These are phyloP conservation scores for Crypturellus undulatus DNA, from an alignment of 2,113 vertebrate genomes.

Conservation along the genomic window DNA sequence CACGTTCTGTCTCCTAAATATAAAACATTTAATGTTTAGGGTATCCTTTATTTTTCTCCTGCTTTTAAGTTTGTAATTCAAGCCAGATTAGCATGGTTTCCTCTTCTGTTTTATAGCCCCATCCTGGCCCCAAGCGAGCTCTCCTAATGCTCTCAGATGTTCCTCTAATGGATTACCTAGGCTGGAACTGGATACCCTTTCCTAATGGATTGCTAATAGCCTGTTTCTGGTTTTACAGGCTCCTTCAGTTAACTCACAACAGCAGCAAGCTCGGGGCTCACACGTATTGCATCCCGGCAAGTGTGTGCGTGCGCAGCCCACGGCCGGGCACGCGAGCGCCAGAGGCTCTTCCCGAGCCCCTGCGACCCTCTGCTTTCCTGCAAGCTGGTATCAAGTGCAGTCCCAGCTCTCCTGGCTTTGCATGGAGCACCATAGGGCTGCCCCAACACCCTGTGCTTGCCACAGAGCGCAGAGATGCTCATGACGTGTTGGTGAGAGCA, in stretches of 20 bases:
- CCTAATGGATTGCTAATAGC: conserved; percentile 86
- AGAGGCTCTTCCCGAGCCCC: not conserved
- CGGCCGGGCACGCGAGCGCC: not conserved
- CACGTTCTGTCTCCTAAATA: conserved; percentile 69
- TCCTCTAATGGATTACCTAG: conserved; percentile 80
- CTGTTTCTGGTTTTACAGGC: conserved; percentile 84
- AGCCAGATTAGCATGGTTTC: conserved; percentile 76
- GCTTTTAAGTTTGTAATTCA: conserved; percentile 81
- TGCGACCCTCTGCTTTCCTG: too few relatives aligned
- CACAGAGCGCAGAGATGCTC: too few relatives aligned
- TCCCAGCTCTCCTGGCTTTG: too few relatives aligned
- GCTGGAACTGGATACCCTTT: conserved; percentile 80
- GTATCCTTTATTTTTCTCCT: conserved; percentile 51
- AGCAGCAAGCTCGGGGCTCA: not conserved
- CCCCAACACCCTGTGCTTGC: too few relatives aligned
- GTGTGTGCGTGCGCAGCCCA: not conserved
- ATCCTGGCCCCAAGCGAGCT: conserved; percentile 75
- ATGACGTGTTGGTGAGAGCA: too few relatives aligned
- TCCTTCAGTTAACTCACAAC: conserved; percentile 65
- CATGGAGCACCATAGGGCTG: too few relatives aligned
- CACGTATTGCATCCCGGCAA: not conserved
- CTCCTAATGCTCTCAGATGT: conserved; percentile 78
- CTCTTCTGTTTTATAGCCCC: conserved; percentile 71
- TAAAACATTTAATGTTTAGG: conserved; percentile 75
- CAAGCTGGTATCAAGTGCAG: too few relatives aligned